Evolutionary conservation across 2,888 invertebrate species (phyloP).

Genomic region (Ashinkailepas kermadecensis): DNA sequence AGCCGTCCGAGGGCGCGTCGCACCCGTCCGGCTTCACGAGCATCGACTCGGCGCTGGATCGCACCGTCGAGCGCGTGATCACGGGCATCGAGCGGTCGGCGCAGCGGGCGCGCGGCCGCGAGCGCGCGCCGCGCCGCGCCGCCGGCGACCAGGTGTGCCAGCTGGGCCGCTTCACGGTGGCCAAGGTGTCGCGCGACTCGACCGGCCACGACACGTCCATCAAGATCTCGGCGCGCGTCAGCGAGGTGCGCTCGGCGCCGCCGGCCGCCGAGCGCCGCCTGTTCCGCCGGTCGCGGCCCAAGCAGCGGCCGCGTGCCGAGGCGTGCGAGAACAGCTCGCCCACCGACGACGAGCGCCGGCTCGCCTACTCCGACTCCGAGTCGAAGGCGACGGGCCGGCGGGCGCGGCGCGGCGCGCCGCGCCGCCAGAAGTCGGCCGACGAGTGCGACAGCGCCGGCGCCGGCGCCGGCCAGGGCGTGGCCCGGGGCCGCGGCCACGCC

Average conservation of each 20-base stretch:
- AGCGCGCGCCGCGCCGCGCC: constrained; percentile 17
- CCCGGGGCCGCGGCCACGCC: constrained; percentile 26
- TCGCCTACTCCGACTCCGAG: constrained; percentile 21
- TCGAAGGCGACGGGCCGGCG: neutral
- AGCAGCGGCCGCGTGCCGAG: neutral
- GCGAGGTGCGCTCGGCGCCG: constrained; percentile 1
- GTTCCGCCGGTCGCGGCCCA: neutral
- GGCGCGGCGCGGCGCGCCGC: neutral
- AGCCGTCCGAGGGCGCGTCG: constrained; percentile 24
- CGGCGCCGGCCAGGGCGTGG: constrained; percentile 22
- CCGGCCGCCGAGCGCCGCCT: neutral
- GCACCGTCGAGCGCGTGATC: constrained; percentile 29
- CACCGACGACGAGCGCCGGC: constrained; percentile 16
- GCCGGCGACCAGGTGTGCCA: constrained; percentile 1
- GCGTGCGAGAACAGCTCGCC: neutral
- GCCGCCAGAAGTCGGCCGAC: constrained; percentile 20
- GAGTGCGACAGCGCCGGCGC: neutral
- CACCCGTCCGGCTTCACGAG: constrained; percentile 31
- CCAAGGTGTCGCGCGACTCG: constrained; percentile 20
- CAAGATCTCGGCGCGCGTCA: neutral
- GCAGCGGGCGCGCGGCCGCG: constrained; percentile 26
- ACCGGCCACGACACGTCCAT: neutral
- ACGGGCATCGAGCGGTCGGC: constrained; percentile 10
- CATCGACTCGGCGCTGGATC: constrained; percentile 32
- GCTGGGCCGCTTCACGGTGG: constrained; percentile 16